Evolutionary conservation across 2,888 invertebrate genomes (phyloP), one percentile per base, ranked within the genome.

Genomic region (Tetrapedia diversipes): DNA sequence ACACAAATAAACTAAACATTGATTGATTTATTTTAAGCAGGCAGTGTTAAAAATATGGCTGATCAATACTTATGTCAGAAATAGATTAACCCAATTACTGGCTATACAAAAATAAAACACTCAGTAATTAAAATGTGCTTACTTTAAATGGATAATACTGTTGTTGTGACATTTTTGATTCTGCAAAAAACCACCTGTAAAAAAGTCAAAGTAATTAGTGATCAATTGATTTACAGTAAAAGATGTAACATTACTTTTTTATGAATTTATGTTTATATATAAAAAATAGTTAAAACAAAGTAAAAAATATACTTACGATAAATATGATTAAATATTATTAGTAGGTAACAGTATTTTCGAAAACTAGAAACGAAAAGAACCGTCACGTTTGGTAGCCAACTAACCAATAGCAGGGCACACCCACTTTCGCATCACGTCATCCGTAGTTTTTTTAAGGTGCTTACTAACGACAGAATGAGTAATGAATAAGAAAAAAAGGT

Each of bases 131-230:
- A 34, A 37, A 77, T 51, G 39, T 70, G 77, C 94, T 95, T 92
- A 96, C 96, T 95, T 96, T 96, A 95, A 96, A 96, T 89, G 96
- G 96, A 92, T 96, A 96, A 92, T 96, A 96, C 92, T 96, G 96
- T 89, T 96, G 95, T 91, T 95, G 95, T 92, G 95, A 95, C 95
- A 95, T 95, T 90, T 92, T 94, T 92, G 14, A 11, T 32, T 69
- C 10, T 11, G 1, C 10, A 11, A 24, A 4, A 6, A 10, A 24
- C 4, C 16, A 14, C 60, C 78, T 77, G 43, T 19, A 79, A 34
- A 78, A 4, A 60, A 41, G 77, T 59, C 22, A 37, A 57, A 16
- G 45, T n/a, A 57, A 43, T 47, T 16, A 4, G 32, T 63, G 32
- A 63, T 22, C 8, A 37, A 69, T 53, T 29, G 16, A 51, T 43